Base-by-base conservation (phyloP, 2,797 vertebrate genomes). In the Channa striata region DNA sequence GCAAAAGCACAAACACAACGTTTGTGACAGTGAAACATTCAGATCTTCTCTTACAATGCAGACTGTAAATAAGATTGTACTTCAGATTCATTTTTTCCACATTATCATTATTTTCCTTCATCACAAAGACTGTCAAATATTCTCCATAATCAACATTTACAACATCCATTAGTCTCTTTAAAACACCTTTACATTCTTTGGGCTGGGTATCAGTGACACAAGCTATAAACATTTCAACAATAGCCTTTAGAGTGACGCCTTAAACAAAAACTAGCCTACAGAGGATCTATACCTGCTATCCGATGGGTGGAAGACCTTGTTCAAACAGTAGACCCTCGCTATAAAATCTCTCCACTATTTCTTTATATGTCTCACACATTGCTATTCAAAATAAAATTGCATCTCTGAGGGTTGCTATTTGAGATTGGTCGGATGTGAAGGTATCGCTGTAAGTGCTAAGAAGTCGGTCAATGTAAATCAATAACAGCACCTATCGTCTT, bases 161-260 rank as follows among this genome's bases (percentile, higher is more conserved):
- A 88, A 93, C 91, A 90, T 93, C 89, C 90, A 90, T 87, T 78
- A 34, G 87, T 91, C 88, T 90, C 69, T 85, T 85, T 73, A 80
- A 61, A 84, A 86, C 80, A 87, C 89, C 85, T 84, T 90, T 93
- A 92, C 92, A 93, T 92, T 93, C 92, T 93, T 92, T 92, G 92
- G 91, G 89, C 89, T 92, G 82, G 87, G 81, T 87, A 86, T 91
- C 84, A 89, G 86, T 91, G 89, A 90, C 80, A 81, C 73, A 82
- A 79, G 84, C 68, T 70, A 85, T 47, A 74, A 81, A 88, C 80
- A 88, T 81, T 65, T 89, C 60, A 82, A 56, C 71, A 77, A 65
- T 47, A 77, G 46, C 65, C 78, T 74, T 80, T 54, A 83, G 57
- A 84, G 81, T 61, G 74, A 84, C 25, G 51, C 74, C 62, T 72